These are phyloP conservation scores for Halocynthia roretzi DNA, from an alignment of 23 tunicate genomes.

Conservation along the genomic window DNA sequence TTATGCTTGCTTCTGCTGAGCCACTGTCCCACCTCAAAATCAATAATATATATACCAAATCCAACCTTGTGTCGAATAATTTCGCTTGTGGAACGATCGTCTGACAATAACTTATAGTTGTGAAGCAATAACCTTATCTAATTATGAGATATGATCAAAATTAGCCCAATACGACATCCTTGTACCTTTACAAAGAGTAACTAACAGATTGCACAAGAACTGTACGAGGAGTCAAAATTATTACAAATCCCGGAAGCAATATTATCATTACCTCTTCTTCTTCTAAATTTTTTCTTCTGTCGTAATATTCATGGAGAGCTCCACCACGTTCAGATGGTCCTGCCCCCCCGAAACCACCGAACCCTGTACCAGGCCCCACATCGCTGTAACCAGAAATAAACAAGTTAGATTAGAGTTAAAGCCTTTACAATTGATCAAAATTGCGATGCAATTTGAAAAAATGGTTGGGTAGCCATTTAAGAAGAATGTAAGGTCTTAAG, in stretches of 20 bases:
- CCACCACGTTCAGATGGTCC: constrained; percentile 80
- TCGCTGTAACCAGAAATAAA: neutral
- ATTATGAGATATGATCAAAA: neutral
- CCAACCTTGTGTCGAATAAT: no score
- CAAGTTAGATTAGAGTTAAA: no score
- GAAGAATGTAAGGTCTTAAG: no score
- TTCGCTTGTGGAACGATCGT: no score
- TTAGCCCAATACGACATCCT: neutral
- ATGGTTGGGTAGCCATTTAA: no score
- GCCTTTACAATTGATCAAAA: no score
- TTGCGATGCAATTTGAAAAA: no score
- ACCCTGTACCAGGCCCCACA: neutral
- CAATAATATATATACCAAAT: no score
- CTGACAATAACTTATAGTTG: no score
- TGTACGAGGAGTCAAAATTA: neutral
- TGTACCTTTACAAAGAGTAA: neutral
- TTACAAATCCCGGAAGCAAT: neutral
- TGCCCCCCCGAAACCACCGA: constrained; percentile 36
- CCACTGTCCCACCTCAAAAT: no score
- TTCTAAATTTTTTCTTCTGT: constrained; percentile 47
- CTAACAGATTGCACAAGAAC: no score
- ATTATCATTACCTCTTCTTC: constrained; percentile 46
- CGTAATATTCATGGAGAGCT: constrained; percentile 79
- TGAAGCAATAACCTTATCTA: neutral
- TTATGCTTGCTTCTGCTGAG: no score